Conservation (phyloP, 2,113 vertebrate genomes). For the Clinocottus analis region DNA sequence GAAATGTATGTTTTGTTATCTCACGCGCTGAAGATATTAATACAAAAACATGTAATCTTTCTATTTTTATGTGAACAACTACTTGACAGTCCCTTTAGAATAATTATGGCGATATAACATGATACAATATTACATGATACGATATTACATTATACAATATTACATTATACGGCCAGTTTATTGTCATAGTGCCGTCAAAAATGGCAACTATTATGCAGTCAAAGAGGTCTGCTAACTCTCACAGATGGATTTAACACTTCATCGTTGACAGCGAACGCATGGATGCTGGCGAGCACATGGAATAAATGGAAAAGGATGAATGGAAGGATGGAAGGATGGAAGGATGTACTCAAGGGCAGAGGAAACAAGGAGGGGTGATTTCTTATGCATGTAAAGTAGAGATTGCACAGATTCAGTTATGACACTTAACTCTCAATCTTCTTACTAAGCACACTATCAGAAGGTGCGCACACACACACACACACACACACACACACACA, state of each 20-base stretch:
- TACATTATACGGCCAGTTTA: background rate
- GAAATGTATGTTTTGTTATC: background rate
- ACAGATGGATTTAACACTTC: slow-evolving; percentile 19
- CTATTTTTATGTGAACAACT: slow-evolving; percentile 12
- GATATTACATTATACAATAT: background rate
- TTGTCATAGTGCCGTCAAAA: background rate
- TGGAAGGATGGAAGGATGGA: background rate
- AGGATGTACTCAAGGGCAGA: slow-evolving; percentile 19
- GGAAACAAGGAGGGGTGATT: slow-evolving; percentile 12
- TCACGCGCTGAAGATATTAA: background rate
- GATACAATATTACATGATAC: background rate
- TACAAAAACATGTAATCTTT: background rate
- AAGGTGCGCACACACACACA: too few relatives aligned
- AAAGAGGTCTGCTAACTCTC: background rate
- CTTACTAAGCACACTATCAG: background rate
- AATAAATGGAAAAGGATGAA: too few relatives aligned
- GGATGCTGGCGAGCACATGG: background rate
- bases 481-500: background rate
- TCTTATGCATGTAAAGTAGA: slow-evolving; percentile 8
- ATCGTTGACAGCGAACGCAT: background rate
- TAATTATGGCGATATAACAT: background rate
- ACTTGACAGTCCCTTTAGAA: background rate
- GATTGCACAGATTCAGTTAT: slow-evolving; percentile 17
- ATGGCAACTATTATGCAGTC: slow-evolving; percentile 9
- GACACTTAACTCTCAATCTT: slow-evolving; percentile 10